Conservation (phyloP, 2,797 vertebrate genomes). For the Gambelia wislizenii region DNA sequence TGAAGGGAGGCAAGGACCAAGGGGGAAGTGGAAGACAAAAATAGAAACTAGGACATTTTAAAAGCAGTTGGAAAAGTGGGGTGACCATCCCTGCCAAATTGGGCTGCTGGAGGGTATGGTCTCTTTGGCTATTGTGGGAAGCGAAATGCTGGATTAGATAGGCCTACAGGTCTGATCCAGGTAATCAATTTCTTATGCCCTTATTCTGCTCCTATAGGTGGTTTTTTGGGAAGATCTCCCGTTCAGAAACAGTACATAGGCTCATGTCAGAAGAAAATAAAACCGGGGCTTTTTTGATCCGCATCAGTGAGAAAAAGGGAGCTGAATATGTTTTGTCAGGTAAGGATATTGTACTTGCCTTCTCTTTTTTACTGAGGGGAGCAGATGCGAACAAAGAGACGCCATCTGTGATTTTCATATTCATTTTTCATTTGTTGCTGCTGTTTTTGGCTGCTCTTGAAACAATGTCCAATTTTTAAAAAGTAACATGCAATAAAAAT, state of each 20-base stretch:
- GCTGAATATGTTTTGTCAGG: slow-evolving; percentile 83
- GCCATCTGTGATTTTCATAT: neutral
- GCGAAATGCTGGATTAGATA: neutral
- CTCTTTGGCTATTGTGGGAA: neutral
- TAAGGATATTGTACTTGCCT: slow-evolving; percentile 17
- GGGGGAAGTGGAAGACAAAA: no score
- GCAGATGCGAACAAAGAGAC: neutral
- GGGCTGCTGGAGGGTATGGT: no score
- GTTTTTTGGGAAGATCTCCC: slow-evolving; percentile 84
- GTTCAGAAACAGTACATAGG: slow-evolving; percentile 77
- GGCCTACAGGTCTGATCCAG: neutral
- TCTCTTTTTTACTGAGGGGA: no score
- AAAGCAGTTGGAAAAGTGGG: no score
- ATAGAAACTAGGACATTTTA: no score
- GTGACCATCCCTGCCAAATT: no score
- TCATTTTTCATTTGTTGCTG: neutral
- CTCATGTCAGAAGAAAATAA: slow-evolving; percentile 74
- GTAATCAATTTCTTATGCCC: neutral
- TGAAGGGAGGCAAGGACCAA: no score
- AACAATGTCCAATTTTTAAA: neutral
- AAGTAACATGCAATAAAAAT: neutral
- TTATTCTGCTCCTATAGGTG: slow-evolving; percentile 75
- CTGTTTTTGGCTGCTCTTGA: neutral
- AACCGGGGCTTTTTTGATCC: slow-evolving; percentile 81
- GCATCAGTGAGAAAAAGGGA: slow-evolving; percentile 80